phyloP scores from a whole-genome alignment of 2,888 invertebrate species.

The Automeris io region DNA sequence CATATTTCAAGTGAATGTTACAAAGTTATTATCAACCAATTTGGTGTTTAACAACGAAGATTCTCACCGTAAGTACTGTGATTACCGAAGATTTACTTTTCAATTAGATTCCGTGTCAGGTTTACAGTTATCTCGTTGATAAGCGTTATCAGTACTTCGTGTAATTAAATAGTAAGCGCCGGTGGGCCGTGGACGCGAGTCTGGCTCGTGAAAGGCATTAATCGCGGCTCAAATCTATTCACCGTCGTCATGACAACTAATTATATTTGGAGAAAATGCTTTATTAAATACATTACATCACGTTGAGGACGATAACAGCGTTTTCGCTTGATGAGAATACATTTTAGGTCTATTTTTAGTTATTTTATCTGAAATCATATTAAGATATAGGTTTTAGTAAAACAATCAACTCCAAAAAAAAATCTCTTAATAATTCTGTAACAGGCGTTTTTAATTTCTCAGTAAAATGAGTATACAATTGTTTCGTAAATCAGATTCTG shows the following conservation, averaged over 20 bases:
- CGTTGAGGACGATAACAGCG: no score
- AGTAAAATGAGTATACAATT: no score
- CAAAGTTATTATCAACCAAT: neutral
- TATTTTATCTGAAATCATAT: no score
- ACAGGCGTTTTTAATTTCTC: no score
- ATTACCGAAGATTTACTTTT: neutral
- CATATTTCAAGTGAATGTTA: neutral
- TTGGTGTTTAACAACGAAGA: neutral
- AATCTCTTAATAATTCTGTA: no score
- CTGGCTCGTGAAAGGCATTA: neutral
- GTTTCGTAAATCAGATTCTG: no score
- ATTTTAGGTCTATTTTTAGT: no score
- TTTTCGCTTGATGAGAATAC: no score
- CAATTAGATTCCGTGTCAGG: neutral
- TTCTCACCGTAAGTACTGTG: neutral
- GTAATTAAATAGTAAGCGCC: slow-evolving; percentile 15
- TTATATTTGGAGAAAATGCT: neutral
- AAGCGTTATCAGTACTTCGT: slow-evolving; percentile 10
- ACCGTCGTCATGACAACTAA: neutral
- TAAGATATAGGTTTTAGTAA: no score
- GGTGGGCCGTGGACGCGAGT: neutral
- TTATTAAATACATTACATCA: no score
- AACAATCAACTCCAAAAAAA: no score
- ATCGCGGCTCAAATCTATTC: neutral
- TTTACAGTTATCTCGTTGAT: slow-evolving; percentile 9